phyloP scores from a whole-genome alignment of 1,140 invertebrate species.

The Drosophila pandora region DNA sequence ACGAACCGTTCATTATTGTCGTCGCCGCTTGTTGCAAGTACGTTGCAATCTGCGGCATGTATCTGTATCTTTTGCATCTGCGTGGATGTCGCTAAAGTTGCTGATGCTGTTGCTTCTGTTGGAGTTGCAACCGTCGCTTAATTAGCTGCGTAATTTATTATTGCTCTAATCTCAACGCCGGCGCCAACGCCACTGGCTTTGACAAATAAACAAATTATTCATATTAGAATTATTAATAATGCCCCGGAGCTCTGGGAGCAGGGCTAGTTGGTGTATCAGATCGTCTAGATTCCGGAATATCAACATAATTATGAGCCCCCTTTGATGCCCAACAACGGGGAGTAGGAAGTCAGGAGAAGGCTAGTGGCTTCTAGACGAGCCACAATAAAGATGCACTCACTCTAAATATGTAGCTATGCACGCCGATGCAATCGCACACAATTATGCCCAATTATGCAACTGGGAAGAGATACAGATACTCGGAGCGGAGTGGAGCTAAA shows the following conservation, averaged over 20 bases:
- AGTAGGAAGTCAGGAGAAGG: not conserved
- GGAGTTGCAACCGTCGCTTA: constrained; percentile 58
- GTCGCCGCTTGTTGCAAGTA: constrained; percentile 30
- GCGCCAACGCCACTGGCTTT: constrained; percentile 67
- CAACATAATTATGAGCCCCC: constrained; percentile 64
- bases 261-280: constrained; percentile 30
- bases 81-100: constrained; percentile 58
- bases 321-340: constrained; percentile 17
- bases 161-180: constrained; percentile 70
- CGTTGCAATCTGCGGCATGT: constrained; percentile 64
- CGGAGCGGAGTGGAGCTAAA: not conserved
- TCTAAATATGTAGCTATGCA: constrained; percentile 44
- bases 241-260: constrained; percentile 24
- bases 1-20: constrained; percentile 75
- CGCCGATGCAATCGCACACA: constrained; percentile 72
- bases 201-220: constrained; percentile 78
- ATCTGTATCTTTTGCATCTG: constrained; percentile 76
- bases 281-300: constrained; percentile 50
- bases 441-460: constrained; percentile 79
- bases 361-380: not conserved
- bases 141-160: constrained; percentile 81
- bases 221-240: constrained; percentile 73
- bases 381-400: constrained; percentile 58
- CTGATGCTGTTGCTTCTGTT: constrained; percentile 11
- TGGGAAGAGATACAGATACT: constrained; percentile 35